Conservation (phyloP, 23 tunicate species). For the Botrylloides violaceus region DNA sequence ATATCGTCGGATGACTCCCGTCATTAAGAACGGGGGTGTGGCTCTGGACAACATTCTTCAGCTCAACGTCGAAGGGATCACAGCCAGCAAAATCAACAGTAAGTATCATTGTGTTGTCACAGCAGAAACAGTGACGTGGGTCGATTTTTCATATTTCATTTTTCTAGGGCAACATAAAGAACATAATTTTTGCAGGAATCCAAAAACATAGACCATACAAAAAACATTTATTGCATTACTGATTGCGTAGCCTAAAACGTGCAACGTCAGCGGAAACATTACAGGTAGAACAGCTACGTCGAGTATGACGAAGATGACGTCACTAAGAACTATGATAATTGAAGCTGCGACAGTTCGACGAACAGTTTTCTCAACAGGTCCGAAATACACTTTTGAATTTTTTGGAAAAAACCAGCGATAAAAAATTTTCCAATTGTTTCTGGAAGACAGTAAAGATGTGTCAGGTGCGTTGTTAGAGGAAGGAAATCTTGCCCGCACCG, state of each 20-base stretch:
- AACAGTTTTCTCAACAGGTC: background rate
- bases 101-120: too few species aligned
- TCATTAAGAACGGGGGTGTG: too few species aligned
- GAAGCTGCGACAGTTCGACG: background rate
- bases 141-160: too few species aligned
- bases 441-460: background rate
- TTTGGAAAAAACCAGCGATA: background rate
- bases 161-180: background rate
- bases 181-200: background rate
- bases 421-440: background rate
- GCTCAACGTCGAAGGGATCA: too few species aligned
- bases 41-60: too few species aligned
- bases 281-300: background rate
- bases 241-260: background rate
- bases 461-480: background rate
- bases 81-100: too few species aligned
- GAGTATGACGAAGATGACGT: background rate
- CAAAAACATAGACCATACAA: background rate
- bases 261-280: background rate
- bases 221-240: background rate
- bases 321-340: background rate
- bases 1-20: too few species aligned
- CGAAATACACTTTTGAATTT: background rate
- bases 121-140: too few species aligned
- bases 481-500: background rate